Evolutionary conservation across 2,888 invertebrate species (phyloP).

Genomic region (Caenorhabditis doughertyi): DNA sequence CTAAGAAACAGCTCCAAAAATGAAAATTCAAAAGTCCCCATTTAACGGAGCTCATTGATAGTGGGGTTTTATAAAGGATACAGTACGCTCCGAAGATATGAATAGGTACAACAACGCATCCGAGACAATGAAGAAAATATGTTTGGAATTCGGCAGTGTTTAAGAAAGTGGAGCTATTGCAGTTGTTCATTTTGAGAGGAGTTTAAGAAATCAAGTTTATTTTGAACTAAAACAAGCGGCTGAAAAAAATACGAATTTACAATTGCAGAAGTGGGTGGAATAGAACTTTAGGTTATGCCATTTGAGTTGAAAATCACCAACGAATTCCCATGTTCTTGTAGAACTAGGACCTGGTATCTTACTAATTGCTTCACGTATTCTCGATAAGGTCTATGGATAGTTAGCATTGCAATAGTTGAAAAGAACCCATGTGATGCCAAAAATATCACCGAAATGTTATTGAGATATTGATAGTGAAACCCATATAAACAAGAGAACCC

Average conservation of each 20-base stretch:
- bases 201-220: no score
- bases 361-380: neutral
- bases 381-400: neutral
- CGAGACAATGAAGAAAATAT: neutral
- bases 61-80: slow-evolving; percentile 21
- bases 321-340: no score
- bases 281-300: no score
- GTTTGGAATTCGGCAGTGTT: neutral
- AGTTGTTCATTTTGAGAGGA: neutral
- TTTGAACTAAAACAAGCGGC: neutral
- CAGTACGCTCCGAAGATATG: slow-evolving; percentile 19
- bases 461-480: slow-evolving; percentile 8
- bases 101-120: neutral
- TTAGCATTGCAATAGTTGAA: slow-evolving; percentile 6
- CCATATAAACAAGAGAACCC: neutral
- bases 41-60: slow-evolving; percentile 17
- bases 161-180: neutral
- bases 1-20: neutral
- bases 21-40: slow-evolving; percentile 4
- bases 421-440: neutral
- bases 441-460: neutral
- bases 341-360: neutral
- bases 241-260: no score
- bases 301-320: no score
- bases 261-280: no score